Base-by-base conservation (phyloP, 2,797 vertebrate species). In the Yasuhikotakia modesta region DNA sequence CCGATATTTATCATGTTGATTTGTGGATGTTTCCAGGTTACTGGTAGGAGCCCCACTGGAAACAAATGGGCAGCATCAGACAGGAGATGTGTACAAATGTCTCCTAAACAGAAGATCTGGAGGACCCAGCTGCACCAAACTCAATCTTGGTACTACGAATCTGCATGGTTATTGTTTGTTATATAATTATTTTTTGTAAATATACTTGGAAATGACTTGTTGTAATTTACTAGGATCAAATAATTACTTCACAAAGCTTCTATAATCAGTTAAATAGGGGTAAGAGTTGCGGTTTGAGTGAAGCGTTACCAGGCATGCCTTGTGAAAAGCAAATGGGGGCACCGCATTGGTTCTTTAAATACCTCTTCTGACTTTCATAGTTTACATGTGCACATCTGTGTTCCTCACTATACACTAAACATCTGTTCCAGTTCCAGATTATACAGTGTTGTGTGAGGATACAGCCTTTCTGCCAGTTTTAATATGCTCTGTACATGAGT, bases 81-180 rank as follows among this genome's bases (percentile, higher is more conserved):
- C 97, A 0, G 98, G 98, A 24, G 98, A 99, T 0, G 91, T 99
- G 78, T 99, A 98, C 91, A 98, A 95, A 89, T 99, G 97, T 82
- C 94, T 95, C 0, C 87, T 98, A 86, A 90, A 72, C 78, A 93
- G 93, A 35, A 91, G 93, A 48, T 87, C 58, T 68, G 92, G 94
- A 5, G 91, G 92, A 60, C 96, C 96, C 35, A 94, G 95, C 85
- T 99, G 98, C 87, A 91, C 94, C 87, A 98, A 97, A 80, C 96
- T 99, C 89, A 98, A 99, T 87, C 91, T 99, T 88, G 97, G 97
- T 98, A 96, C 3, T 64, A 78, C 87, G 82, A 82, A 50, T 32
- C 5, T 60, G 24, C 11, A 61, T 61, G 32, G 27, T 61, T 32
- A 61, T 32, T 17, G 7, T 16, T 61, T 30, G 24, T 32, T 61